phyloP scores from a whole-genome alignment of 2,888 invertebrate genomes.

The Kuschelorhynchus macadamiae region DNA sequence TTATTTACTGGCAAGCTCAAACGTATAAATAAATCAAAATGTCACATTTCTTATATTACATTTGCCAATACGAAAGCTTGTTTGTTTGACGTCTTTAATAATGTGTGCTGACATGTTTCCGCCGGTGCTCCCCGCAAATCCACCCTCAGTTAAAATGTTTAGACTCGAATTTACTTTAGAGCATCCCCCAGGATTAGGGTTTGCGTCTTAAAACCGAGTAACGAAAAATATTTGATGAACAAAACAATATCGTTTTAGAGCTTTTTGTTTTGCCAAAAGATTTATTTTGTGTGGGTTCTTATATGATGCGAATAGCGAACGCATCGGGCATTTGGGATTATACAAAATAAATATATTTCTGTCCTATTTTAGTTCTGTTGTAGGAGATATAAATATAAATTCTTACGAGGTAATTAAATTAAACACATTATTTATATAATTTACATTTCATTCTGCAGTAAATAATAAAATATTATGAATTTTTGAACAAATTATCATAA shows the following conservation, averaged over 20 bases:
- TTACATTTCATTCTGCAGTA: no score
- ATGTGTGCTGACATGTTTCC: constrained; percentile 65
- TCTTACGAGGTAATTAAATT: no score
- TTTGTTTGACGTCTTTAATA: constrained; percentile 66
- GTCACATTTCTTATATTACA: constrained; percentile 65
- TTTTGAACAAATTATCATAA: no score
- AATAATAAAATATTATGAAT: no score
- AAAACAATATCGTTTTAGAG: constrained; percentile 30
- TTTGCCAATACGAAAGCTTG: constrained; percentile 59
- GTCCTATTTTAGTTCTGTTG: no score
- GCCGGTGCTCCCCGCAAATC: constrained; percentile 59
- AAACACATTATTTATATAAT: no score
- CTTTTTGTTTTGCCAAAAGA: background rate
- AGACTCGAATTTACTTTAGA: constrained; percentile 66
- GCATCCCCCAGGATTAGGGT: constrained; percentile 39
- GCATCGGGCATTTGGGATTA: no score
- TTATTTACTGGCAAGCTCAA: constrained; percentile 57
- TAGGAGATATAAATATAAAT: no score
- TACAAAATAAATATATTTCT: no score
- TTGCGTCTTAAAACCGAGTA: constrained; percentile 41
- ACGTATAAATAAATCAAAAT: constrained; percentile 65
- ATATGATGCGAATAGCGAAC: no score
- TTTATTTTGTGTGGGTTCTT: no score
- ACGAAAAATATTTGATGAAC: constrained; percentile 35
- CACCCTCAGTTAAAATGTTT: constrained; percentile 66